Base-by-base conservation (phyloP, 2,888 invertebrate species). In the Drosophila mercatorum region DNA sequence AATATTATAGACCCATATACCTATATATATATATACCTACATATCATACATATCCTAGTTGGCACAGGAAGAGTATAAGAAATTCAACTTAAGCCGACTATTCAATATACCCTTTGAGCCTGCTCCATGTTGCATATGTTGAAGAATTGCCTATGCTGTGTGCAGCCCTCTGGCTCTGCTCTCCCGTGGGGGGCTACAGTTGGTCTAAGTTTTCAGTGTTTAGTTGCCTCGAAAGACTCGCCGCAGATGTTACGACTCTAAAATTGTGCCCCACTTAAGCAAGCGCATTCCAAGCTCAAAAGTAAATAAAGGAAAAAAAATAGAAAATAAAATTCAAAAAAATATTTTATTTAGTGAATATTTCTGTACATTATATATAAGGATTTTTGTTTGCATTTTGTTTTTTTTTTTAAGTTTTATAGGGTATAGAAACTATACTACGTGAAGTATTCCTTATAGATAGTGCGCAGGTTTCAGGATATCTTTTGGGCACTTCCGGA, bases 161-260 rank as follows among this genome's bases (percentile, higher is more conserved):
- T n/a, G 5, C 3, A 31, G 31, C 31, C n/a, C 47, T 17, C 5
- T 5, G 38, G 40, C 12, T 10, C 8, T 6, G 12, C 10, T 11
- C 17, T n/a, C 41, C 7, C 31, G 10, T n/a, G n/a, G 49, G 26
- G 44, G 44, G 14, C 22, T 26, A 26, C 3, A 22, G 12, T 26
- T 22, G 11, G 2, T 28, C 46, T 14, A 26, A n/a, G 31, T 17
- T 34, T 10, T 34, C 34, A 34, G 17, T 10, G 7, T 22, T 58
- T 28, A 63, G 75, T 63, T 56, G n/a, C 26, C 11, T 41, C 46
- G 14, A 6, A 22, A 34, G 14, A 22, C 22, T 22, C 44, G 31
- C 49, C 5, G 14, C 52, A 53, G 52, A 26, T 67, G 61, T 22
- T 58, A 41, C 4, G 17, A 46, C 4, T 55, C 7, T 36, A 44